A percentile compares a stretch with the other conserved stretches of the same genome.
These are phyloP conservation scores for Thymelicus lineola DNA, from an alignment of 2,888 invertebrate species.

Conservation along the genomic window DNA sequence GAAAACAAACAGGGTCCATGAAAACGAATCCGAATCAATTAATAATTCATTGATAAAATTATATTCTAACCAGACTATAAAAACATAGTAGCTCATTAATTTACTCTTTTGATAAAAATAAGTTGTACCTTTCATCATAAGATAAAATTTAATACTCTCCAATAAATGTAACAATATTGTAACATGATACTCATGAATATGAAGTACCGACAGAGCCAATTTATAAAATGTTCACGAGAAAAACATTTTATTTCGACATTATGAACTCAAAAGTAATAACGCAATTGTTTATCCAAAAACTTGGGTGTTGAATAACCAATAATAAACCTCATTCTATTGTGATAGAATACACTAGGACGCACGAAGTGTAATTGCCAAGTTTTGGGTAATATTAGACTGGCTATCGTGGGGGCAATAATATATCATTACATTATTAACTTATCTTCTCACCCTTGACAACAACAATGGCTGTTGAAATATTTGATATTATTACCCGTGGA, in stretches of 20 bases:
- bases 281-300: slow-evolving; percentile 63
- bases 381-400: slow-evolving; percentile 36
- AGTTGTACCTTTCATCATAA: not conserved
- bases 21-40: no score
- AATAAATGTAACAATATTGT: slow-evolving; percentile 23
- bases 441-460: slow-evolving; percentile 84
- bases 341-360: slow-evolving; percentile 30
- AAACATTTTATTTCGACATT: slow-evolving; percentile 80
- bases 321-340: slow-evolving; percentile 45
- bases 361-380: slow-evolving; percentile 25
- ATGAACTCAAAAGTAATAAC: slow-evolving; percentile 74
- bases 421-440: slow-evolving; percentile 84
- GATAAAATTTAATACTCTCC: slow-evolving; percentile 6
- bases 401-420: slow-evolving; percentile 66
- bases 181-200: slow-evolving; percentile 51
- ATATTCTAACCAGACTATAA: no score
- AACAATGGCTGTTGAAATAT: slow-evolving; percentile 82
- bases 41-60: no score
- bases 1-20: no score
- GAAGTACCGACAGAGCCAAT: slow-evolving; percentile 76
- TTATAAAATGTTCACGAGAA: slow-evolving; percentile 70
- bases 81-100: no score
- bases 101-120: no score
- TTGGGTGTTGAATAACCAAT: slow-evolving; percentile 40
- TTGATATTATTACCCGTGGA: slow-evolving; percentile 79